Base-by-base conservation (phyloP, 2,797 vertebrate species). In the Hoplostethus atlanticus region DNA sequence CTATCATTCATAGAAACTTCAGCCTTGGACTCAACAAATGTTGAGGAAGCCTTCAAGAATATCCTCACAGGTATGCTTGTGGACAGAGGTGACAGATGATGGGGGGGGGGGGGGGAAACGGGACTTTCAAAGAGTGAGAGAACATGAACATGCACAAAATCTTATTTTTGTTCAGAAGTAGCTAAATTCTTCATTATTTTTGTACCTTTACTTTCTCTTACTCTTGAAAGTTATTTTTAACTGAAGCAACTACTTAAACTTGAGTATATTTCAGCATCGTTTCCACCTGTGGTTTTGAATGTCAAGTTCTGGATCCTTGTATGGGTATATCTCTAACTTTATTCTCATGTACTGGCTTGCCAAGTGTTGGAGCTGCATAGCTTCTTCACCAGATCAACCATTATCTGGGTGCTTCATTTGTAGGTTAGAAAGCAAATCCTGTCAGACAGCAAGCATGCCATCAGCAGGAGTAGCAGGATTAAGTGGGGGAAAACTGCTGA, bases 1-100 rank as follows among this genome's bases (percentile, higher is more conserved):
- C 91, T 99, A 85, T 99, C 98, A 51, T 99, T 99, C 93, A 99
- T 99, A 85, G 98, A 99, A 93, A 99, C 98, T 0, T 99, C 98
- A 25, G 98, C 98, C 66, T 92, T 99, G 95, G 98, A 99, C 88
- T 99, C 97, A 58, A 99, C 98, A 93, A 99, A 99, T 11, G 97
- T 99, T 68, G 98, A 99, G 90, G 97, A 98, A 91, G 98, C 98
- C 21, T 99, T 99, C 93, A 98, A 99, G 92, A 99, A 98, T 89
- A 99, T 99, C 79, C 96, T 99, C 36, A 97, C 97, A 96, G 98
- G 98, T 98, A 90, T 3, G 79, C 2, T 40, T 11, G 53, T 77
- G 8, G 36, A 48, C 36, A 71, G 25, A 60, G 40, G 9, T 3
- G 2, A 28, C 2, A 1, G 2, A 28, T 28, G 28, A 28, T 28